Percentiles rank a stretch among this genome's conserved stretches.
phyloP scores from a whole-genome alignment of 2,113 vertebrate genomes.

The Polypterus senegalus region DNA sequence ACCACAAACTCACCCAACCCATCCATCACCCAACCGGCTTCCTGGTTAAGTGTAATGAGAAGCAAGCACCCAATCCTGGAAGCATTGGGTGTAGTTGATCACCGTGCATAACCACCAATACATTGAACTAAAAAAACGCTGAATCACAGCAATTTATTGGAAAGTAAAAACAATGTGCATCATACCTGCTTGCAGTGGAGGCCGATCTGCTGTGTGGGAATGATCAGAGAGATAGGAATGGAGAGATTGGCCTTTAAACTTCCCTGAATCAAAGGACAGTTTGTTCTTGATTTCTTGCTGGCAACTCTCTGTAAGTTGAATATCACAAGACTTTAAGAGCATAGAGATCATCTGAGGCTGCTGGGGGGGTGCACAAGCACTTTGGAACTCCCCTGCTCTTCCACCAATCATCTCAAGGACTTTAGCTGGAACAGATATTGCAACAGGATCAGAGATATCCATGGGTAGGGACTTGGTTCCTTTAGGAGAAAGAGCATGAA shows the following conservation, averaged over 20 bases:
- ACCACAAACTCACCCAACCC: too few relatives aligned
- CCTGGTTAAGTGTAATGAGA: too few relatives aligned
- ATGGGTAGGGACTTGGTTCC: slow-evolving; percentile 36
- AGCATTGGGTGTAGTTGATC: too few relatives aligned
- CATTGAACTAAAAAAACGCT: too few relatives aligned
- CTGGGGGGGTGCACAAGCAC: slow-evolving; percentile 22
- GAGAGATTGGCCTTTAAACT: slow-evolving; percentile 19
- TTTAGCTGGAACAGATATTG: slow-evolving; percentile 53
- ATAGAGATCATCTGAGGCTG: slow-evolving; percentile 55
- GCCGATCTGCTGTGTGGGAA: neutral
- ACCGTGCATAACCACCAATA: too few relatives aligned
- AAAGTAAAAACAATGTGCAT: too few relatives aligned
- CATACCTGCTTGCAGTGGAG: too few relatives aligned
- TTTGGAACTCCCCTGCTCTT: slow-evolving; percentile 31
- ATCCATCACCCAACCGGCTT: too few relatives aligned
- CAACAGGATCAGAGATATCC: slow-evolving; percentile 52
- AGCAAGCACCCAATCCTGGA: too few relatives aligned
- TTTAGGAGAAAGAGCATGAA: slow-evolving; percentile 37
- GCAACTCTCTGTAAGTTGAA: slow-evolving; percentile 46
- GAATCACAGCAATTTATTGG: too few relatives aligned
- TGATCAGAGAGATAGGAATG: neutral
- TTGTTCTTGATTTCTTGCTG: slow-evolving; percentile 48
- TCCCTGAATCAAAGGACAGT: slow-evolving; percentile 22
- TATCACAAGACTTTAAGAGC: slow-evolving; percentile 47
- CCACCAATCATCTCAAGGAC: slow-evolving; percentile 55